A percentile compares a stretch with the other conserved stretches of the same genome.
Conservation (phyloP, 2,888 invertebrate genomes). For the Synanthedon tipuliformis region DNA sequence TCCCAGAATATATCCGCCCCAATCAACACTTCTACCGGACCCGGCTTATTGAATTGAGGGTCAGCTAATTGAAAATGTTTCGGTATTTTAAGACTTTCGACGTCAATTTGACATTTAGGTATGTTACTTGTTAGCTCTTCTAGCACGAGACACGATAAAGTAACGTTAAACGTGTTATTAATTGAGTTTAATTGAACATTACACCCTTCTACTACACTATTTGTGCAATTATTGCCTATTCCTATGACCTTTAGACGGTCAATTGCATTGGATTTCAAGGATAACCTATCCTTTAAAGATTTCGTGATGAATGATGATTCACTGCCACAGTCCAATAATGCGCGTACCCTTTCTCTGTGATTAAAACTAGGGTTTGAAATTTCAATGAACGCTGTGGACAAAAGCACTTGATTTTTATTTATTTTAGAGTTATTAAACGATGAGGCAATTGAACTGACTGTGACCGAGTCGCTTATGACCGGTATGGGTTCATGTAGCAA, state of each 20-base stretch:
- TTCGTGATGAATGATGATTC: too few species aligned
- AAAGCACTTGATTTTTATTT: slow-evolving; percentile 1
- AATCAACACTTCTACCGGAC: too few species aligned
- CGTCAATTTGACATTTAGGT: slow-evolving; percentile 4
- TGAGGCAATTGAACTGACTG: background rate
- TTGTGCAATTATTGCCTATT: too few species aligned
- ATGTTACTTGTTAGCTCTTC: slow-evolving; percentile 5
- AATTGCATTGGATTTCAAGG: too few species aligned
- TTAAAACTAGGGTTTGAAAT: slow-evolving; percentile 7
- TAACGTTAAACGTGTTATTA: background rate
- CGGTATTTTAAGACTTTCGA: slow-evolving; percentile 1
- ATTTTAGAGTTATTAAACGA: background rate
- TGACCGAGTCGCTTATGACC: background rate
- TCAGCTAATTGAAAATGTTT: too few species aligned
- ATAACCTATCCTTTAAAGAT: too few species aligned
- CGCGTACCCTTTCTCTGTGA: slow-evolving; percentile 6
- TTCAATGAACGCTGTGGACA: slow-evolving; percentile 10
- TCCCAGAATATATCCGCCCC: too few species aligned
- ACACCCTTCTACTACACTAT: too few species aligned
- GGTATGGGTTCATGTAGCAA: background rate
- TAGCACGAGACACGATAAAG: background rate
- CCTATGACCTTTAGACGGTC: too few species aligned
- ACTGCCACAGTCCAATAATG: slow-evolving; percentile 10
- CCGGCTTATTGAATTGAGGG: too few species aligned
- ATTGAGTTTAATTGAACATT: background rate